Base-by-base conservation (phyloP, 2,113 vertebrate genomes). In the Oryzias celebensis region DNA sequence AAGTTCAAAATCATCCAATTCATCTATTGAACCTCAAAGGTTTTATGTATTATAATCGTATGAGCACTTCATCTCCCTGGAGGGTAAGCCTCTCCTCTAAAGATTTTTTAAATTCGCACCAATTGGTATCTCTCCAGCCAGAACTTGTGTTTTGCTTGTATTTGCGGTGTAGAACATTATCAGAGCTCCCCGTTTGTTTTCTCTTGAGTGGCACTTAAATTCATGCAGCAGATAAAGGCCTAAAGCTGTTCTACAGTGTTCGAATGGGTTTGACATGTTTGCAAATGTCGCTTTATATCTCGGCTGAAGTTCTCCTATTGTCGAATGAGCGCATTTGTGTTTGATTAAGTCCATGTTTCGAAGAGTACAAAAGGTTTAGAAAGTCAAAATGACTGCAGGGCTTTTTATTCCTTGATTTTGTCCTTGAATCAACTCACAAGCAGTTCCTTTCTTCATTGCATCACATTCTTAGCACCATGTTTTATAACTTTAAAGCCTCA, bases 211-310 rank as follows among this genome's bases (percentile, higher is more conserved):
- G 64, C 81, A 66, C 56, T 55, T 58, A 66, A 80, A 78, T 87
- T 66, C 71, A 81, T 65, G 58, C 73, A 66, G 65, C 14, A 65
- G 72, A 77, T 80, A 78, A 81, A 81, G 71, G 73, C 61, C 75
- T 65, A 83, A 68, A 75, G 70, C 72, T 58, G 20, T 16, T 46
- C 48, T 14, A 66, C 73, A 80, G 77, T 72, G 68, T 83, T 72
- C 68, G 73, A 79, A 54, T 62, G 64, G 20, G 60, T 61, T 62
- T 68, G 78, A 77, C 81, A 82, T 77, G 81, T 82, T 83, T 80
- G 69, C 77, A 15, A 50, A 47, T 63, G 56, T 58, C 78, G 48
- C 67, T 65, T 73, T 65, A 58, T 71, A 54, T 74, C 45, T 52
- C 68, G 24, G 44, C 50, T 10, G 52, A 71, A 63, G 63, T 59